These are phyloP conservation scores for Onychomys arenicola DNA, from an alignment of 2,797 vertebrate genomes.

Conservation along the genomic window DNA sequence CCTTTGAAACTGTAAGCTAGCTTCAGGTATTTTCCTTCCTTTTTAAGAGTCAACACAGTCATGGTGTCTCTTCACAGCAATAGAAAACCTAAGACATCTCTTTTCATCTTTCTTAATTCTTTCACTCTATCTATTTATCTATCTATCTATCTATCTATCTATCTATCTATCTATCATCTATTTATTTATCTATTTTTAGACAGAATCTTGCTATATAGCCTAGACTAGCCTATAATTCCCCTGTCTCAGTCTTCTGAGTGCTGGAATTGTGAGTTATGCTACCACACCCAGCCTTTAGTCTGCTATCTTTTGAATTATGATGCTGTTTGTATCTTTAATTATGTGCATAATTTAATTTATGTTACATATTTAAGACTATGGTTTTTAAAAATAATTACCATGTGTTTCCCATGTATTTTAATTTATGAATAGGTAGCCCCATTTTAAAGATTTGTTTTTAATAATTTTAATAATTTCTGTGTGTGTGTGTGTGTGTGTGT, in stretches of 20 bases:
- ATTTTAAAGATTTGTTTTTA: neutral
- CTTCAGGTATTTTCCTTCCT: neutral
- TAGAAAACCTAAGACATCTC: neutral
- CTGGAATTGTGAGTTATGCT: neutral
- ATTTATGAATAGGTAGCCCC: neutral
- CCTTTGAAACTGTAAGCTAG: neutral
- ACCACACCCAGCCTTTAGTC: neutral
- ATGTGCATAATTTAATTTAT: conserved; percentile 25
- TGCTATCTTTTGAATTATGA: conserved; percentile 32
- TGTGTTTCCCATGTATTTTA: conserved; percentile 24
- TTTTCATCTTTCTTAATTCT: neutral
- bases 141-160: neutral
- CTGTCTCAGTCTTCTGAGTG: neutral
- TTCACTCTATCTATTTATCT: neutral
- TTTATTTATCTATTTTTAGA: neutral
- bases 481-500: neutral
- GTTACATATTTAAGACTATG: neutral
- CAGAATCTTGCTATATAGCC: neutral
- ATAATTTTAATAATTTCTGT: neutral
- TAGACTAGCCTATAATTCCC: neutral
- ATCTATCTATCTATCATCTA: neutral
- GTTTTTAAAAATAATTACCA: neutral
- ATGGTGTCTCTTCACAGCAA: neutral
- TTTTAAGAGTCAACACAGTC: neutral
- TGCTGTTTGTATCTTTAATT: neutral